A percentile compares a stretch with the other conserved stretches of the same genome.
phyloP scores from a whole-genome alignment of 2,113 vertebrate species.

The Gobiocypris rarus region DNA sequence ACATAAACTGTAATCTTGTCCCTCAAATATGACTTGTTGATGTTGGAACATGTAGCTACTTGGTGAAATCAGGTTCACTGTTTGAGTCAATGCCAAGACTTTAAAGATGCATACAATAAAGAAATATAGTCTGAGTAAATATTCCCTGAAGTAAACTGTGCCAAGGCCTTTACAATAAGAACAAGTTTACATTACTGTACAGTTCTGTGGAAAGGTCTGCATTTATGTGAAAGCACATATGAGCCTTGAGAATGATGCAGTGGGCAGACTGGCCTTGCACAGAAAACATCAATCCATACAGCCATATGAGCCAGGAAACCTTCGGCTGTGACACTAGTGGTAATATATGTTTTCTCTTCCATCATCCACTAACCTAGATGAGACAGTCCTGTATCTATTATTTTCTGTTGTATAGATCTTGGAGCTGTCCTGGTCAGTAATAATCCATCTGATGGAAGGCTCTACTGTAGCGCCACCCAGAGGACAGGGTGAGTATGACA shows the following conservation, averaged over 20 bases:
- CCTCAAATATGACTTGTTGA: too few species aligned
- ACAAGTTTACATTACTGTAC: neutral
- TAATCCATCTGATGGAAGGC: neutral
- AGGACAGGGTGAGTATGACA: constrained; percentile 9
- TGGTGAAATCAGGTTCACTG: too few species aligned
- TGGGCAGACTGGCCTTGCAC: neutral
- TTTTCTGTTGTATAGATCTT: neutral
- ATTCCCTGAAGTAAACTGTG: neutral
- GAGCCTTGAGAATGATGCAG: neutral
- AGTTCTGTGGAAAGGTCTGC: neutral
- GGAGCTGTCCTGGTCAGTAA: neutral
- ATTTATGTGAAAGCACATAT: neutral
- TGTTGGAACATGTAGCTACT: too few species aligned
- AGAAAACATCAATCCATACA: constrained; percentile 21
- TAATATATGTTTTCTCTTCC: constrained; percentile 1
- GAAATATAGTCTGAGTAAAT: neutral
- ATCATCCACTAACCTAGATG: constrained; percentile 10
- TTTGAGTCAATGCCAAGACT: too few species aligned
- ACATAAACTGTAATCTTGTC: too few species aligned
- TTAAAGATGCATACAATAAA: neutral
- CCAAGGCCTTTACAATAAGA: neutral
- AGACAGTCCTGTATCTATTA: constrained; percentile 2
- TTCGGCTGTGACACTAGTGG: constrained; percentile 5
- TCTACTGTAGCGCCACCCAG: constrained; percentile 38
- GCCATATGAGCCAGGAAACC: neutral